Evolutionary conservation across 2,113 vertebrate species (phyloP).

Genomic region (Ciconia boyciana): DNA sequence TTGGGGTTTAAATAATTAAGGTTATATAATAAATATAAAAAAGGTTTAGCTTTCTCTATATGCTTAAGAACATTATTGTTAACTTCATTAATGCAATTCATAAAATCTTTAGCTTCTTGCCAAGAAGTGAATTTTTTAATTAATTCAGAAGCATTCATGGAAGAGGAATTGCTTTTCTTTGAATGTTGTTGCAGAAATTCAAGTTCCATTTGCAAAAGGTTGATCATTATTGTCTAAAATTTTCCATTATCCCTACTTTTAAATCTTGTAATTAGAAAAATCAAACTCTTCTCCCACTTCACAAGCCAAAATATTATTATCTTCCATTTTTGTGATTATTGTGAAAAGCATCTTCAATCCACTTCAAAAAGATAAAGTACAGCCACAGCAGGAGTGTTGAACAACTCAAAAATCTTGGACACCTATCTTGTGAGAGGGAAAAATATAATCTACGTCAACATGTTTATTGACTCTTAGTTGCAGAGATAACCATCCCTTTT

Average conservation of each 20-base stretch:
- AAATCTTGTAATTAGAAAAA: neutral
- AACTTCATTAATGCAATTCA: neutral
- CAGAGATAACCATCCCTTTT: neutral
- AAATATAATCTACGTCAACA: rapidly evolving
- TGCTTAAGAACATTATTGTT: neutral
- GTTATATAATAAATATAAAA: neutral
- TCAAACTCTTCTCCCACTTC: neutral
- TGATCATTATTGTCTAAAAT: neutral
- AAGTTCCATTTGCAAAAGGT: neutral
- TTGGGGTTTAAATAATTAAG: too few relatives aligned
- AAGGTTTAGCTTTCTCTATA: neutral
- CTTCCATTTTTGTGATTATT: neutral
- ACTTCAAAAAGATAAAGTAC: neutral
- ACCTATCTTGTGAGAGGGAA: neutral
- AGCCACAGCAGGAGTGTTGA: neutral
- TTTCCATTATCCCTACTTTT: neutral
- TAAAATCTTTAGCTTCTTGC: neutral
- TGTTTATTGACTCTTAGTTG: neutral
- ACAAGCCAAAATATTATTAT: neutral
- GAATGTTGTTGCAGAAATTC: neutral
- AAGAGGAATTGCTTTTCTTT: neutral
- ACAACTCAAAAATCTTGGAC: neutral
- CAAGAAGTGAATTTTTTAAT: neutral
- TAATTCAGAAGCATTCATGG: neutral
- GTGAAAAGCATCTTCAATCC: neutral